phyloP scores from a whole-genome alignment of 1,140 invertebrate genomes.

The Cherax destructor region DNA sequence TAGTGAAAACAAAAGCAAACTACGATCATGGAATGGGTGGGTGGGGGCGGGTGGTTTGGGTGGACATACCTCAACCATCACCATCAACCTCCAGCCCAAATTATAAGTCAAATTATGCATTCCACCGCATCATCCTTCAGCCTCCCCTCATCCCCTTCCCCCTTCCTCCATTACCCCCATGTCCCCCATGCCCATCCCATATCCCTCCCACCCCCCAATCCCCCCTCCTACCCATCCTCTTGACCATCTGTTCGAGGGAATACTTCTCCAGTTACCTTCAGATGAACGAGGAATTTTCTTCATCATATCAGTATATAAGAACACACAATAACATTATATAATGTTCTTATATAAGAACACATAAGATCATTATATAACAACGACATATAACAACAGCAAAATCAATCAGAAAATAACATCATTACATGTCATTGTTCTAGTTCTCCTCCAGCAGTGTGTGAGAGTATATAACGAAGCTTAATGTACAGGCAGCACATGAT shows the following conservation, averaged over 20 bases:
- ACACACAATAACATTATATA: too few species aligned
- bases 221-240: not conserved
- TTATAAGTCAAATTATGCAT: not conserved
- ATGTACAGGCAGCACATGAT: too few species aligned
- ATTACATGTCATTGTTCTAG: too few species aligned
- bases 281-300: too few species aligned
- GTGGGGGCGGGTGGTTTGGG: not conserved
- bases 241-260: not conserved
- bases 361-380: too few species aligned
- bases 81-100: not conserved
- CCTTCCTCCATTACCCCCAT: slow-evolving; percentile 2
- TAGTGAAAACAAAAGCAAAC: too few species aligned
- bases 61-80: not conserved
- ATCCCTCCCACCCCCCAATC: not conserved
- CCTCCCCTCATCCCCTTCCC: not conserved
- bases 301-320: too few species aligned
- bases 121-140: not conserved
- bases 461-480: too few species aligned
- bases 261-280: not conserved
- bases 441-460: too few species aligned
- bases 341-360: too few species aligned
- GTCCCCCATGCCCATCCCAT: not conserved
- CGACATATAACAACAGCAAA: too few species aligned
- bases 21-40: not conserved
- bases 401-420: too few species aligned